Conservation (phyloP, 2,797 vertebrate genomes). For the Hapalemur alaotrensis region DNA sequence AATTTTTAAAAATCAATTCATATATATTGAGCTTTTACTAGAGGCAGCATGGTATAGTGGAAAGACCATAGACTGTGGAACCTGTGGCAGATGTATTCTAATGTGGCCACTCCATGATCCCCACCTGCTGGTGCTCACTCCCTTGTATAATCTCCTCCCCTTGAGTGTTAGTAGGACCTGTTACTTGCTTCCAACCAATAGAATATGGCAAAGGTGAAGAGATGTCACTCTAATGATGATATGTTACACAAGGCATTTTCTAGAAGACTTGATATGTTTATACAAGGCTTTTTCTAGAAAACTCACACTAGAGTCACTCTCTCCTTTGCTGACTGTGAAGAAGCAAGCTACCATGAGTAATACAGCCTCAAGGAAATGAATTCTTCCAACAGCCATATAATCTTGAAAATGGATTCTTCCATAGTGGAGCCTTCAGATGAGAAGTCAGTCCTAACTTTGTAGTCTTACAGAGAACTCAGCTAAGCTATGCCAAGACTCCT, state of each 20-base stretch:
- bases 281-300: neutral
- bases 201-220: neutral
- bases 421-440: neutral
- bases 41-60: neutral
- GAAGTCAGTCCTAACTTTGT: neutral
- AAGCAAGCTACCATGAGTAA: neutral
- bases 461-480: neutral
- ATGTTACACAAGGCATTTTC: neutral
- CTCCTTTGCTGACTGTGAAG: neutral
- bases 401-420: neutral
- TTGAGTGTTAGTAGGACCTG: neutral
- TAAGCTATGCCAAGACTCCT: neutral
- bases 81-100: neutral
- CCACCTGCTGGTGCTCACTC: neutral
- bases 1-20: neutral
- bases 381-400: neutral
- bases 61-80: neutral
- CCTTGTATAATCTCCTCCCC: neutral
- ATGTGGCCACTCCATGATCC: neutral
- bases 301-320: neutral
- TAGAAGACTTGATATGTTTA: neutral
- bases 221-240: neutral
- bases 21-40: neutral
- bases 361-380: neutral
- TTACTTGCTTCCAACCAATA: neutral